Evolutionary conservation across 1,140 invertebrate species (phyloP).

Genomic region (Ceratoteleas bidentatus): DNA sequence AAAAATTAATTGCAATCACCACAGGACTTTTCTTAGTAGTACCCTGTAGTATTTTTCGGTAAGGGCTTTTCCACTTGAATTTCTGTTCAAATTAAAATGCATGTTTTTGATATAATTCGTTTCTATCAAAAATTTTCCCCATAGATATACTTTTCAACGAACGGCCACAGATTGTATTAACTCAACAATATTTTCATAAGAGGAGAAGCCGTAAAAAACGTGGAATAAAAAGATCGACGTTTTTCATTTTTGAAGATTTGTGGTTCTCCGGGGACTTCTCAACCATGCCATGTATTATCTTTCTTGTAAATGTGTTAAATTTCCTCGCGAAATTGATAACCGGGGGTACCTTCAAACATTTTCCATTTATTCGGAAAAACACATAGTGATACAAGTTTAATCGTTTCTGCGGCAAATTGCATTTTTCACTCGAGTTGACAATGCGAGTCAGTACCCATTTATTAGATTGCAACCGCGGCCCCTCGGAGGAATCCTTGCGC

Average conservation of each 20-base stretch:
- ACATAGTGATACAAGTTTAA: slow-evolving; percentile 22
- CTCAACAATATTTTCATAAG: slow-evolving; percentile 3
- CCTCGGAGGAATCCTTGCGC: slow-evolving; percentile 10
- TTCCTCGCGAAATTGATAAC: slow-evolving; percentile 47
- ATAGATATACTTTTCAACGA: background rate
- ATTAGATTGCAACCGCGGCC: slow-evolving; percentile 35
- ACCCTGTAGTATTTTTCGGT: too few species aligned
- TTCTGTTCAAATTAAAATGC: background rate
- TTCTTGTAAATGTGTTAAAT: slow-evolving; percentile 50
- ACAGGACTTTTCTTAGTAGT: too few species aligned
- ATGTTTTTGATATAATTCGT: background rate
- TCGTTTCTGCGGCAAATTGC: slow-evolving; percentile 35
- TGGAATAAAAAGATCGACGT: slow-evolving; percentile 23
- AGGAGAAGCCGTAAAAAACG: background rate
- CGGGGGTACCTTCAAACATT: slow-evolving; percentile 38
- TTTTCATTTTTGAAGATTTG: slow-evolving; percentile 55
- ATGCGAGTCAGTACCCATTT: slow-evolving; percentile 38
- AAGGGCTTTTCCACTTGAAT: too few species aligned
- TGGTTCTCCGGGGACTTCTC: slow-evolving; percentile 24
- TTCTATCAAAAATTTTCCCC: background rate
- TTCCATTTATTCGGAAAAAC: slow-evolving; percentile 41
- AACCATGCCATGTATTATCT: slow-evolving; percentile 36
- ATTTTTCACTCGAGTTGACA: slow-evolving; percentile 44
- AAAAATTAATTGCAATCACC: too few species aligned
- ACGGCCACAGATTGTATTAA: background rate